Percentiles rank a stretch among this genome's conserved stretches.
These are phyloP conservation scores for Rhabdophis nuchalis DNA, from an alignment of 2,797 vertebrate species.

Conservation along the genomic window DNA sequence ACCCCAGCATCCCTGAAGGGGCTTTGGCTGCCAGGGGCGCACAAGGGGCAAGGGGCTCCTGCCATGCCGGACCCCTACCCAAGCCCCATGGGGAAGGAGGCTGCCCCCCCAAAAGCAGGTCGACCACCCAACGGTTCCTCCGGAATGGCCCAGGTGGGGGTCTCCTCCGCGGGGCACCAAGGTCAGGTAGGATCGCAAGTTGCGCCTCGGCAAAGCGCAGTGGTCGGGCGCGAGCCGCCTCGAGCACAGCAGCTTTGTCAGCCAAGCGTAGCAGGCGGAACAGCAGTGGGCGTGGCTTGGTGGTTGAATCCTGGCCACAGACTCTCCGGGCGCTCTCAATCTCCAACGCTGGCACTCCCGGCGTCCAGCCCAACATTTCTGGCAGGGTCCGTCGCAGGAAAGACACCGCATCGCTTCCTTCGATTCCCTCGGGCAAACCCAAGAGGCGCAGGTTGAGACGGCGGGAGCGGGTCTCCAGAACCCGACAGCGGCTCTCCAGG, in stretches of 20 bases:
- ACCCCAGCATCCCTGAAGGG: not conserved
- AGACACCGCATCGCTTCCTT: not conserved
- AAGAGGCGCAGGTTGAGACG: not conserved
- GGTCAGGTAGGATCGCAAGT: not conserved
- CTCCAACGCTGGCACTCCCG: not conserved
- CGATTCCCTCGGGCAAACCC: not conserved
- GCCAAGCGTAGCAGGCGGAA: not conserved
- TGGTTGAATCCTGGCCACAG: not conserved
- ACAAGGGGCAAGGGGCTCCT: not conserved
- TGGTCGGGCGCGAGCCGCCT: not conserved
- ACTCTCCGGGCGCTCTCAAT: not conserved
- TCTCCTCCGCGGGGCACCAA: not conserved
- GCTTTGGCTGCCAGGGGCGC: not conserved
- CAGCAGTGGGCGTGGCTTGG: not conserved
- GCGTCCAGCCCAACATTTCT: not conserved
- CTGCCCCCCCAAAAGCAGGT: not conserved
- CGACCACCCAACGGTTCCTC: not conserved
- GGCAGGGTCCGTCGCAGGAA: not conserved
- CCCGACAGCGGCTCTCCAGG: constrained; percentile 34
- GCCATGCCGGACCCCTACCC: not conserved
- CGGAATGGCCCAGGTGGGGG: rapidly evolving
- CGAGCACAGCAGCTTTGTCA: not conserved
- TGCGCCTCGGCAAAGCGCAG: not conserved
- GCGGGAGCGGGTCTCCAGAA: not conserved
- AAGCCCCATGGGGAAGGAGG: not conserved